Percentiles rank a stretch among this genome's conserved stretches.
Evolutionary conservation across 2,113 vertebrate genomes (phyloP).

Genomic region (Chitala chitala): DNA sequence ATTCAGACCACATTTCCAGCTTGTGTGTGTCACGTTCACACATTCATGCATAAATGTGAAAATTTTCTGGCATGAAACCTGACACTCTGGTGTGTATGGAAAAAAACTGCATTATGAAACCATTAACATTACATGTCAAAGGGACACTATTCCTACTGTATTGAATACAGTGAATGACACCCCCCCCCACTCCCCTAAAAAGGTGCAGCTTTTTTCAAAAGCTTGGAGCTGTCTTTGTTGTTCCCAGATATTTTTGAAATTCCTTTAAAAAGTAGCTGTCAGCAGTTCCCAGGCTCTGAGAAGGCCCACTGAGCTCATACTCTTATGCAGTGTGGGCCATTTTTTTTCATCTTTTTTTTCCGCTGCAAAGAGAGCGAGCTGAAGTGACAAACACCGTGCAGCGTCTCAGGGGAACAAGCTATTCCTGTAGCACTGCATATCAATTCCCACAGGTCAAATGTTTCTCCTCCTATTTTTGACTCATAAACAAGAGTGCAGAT

Average conservation of each 20-base stretch:
- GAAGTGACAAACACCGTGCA: not conserved
- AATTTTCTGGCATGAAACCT: too few species aligned
- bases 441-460: not conserved
- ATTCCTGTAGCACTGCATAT: not conserved
- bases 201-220: not conserved
- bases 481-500: too few species aligned
- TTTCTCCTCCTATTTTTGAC: not conserved
- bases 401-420: not conserved
- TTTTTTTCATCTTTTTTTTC: too few species aligned
- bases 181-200: not conserved
- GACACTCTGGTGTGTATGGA: too few species aligned
- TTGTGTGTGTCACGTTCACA: not conserved
- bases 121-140: too few species aligned
- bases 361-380: too few species aligned
- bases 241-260: not conserved
- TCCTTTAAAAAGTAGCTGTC: slow-evolving; percentile 5
- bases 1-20: not conserved
- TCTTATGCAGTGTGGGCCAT: too few species aligned
- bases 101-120: too few species aligned
- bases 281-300: not conserved
- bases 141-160: not conserved
- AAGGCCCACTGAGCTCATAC: not conserved
- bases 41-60: not conserved
- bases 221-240: not conserved
- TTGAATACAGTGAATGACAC: not conserved